These are phyloP conservation scores for Antheraea assamensis DNA, from an alignment of 2,888 invertebrate genomes.

Conservation along the genomic window DNA sequence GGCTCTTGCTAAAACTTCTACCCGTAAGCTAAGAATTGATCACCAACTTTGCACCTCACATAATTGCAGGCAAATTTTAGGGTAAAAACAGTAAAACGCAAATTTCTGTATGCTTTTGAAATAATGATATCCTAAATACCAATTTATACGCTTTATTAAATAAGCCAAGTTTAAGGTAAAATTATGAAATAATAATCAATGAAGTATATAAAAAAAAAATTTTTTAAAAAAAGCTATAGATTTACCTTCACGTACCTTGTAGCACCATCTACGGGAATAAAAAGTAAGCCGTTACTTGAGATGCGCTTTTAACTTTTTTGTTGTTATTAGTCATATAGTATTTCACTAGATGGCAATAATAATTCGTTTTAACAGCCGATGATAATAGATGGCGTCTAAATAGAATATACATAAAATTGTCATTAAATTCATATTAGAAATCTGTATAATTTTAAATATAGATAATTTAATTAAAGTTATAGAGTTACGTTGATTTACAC, in stretches of 20 bases:
- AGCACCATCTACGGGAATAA: slow-evolving; percentile 7
- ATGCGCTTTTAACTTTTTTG: neutral
- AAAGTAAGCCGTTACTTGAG: neutral
- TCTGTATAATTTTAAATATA: too few relatives aligned
- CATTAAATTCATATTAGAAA: neutral
- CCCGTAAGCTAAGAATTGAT: too few relatives aligned
- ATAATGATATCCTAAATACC: neutral
- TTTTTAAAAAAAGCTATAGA: neutral
- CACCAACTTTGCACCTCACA: too few relatives aligned
- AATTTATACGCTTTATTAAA: neutral
- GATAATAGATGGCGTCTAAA: neutral
- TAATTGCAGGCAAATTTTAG: too few relatives aligned
- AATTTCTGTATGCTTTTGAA: too few relatives aligned
- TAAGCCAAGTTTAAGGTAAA: neutral
- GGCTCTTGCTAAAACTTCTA: neutral
- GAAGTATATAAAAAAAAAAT: neutral
- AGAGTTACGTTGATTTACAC: too few relatives aligned
- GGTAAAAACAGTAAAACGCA: too few relatives aligned
- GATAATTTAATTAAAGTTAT: too few relatives aligned
- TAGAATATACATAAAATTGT: neutral
- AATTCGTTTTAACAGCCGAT: neutral
- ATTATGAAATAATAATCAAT: neutral
- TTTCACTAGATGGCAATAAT: neutral
- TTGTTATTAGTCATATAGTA: neutral
- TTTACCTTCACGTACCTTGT: neutral